Percentiles rank a stretch among this genome's conserved stretches.
Evolutionary conservation across 1,140 invertebrate genomes (phyloP).

Genomic region (Drosophila prosaltans): DNA sequence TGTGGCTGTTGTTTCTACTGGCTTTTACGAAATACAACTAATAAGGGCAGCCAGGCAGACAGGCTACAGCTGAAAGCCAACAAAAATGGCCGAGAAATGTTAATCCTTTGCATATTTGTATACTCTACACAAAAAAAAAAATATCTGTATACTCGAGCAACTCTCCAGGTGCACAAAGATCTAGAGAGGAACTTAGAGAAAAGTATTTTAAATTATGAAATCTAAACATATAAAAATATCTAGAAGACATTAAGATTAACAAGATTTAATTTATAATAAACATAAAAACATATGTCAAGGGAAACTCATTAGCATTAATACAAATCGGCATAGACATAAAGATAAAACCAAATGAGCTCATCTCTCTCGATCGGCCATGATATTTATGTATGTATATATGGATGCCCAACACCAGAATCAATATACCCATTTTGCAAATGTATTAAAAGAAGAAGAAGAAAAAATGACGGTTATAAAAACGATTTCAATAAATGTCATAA

Average conservation of each 20-base stretch:
- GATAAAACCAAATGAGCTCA: not conserved
- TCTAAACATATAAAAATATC: too few species aligned
- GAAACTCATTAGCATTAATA: not conserved
- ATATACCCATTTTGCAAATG: not conserved
- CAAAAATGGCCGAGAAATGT: not conserved
- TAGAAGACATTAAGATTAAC: too few species aligned
- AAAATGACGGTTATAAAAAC: slow-evolving; percentile 42
- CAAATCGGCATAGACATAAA: not conserved
- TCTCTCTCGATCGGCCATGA: not conserved
- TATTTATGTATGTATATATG: not conserved
- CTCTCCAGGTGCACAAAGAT: too few species aligned
- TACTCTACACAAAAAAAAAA: too few species aligned
- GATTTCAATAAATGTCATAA: slow-evolving; percentile 63
- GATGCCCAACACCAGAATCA: not conserved
- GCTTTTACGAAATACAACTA: slow-evolving; percentile 4
- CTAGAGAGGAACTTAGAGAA: too few species aligned
- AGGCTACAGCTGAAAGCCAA: not conserved
- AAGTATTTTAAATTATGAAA: too few species aligned
- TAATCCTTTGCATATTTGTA: not conserved
- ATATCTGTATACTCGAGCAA: too few species aligned
- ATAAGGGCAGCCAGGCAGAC: not conserved
- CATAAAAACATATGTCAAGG: not conserved
- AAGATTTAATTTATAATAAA: not conserved
- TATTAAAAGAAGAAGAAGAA: not conserved
- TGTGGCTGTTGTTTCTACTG: not conserved